A percentile compares a stretch with the other conserved stretches of the same genome.
phyloP scores from a whole-genome alignment of 2,797 vertebrate genomes.

The Brachyalestes nurse region DNA sequence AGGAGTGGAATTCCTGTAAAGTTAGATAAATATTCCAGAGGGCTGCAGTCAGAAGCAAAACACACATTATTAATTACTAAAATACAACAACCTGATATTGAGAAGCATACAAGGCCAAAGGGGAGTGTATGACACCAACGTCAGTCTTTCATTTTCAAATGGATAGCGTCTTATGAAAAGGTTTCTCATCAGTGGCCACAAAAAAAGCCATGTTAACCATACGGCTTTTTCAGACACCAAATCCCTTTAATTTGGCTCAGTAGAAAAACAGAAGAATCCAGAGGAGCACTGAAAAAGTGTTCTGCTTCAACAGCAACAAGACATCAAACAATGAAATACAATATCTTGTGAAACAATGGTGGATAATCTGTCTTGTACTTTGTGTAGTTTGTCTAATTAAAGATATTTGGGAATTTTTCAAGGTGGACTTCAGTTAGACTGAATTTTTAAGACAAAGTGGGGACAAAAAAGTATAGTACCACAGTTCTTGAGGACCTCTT shows the following conservation, averaged over 20 bases:
- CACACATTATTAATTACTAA: slow-evolving; percentile 29
- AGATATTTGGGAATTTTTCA: no score
- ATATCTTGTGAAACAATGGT: no score
- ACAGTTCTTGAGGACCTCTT: no score
- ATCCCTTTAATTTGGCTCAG: background rate
- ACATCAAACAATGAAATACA: no score
- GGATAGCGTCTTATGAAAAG: background rate
- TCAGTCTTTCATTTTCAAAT: background rate
- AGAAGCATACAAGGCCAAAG: background rate
- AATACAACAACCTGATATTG: slow-evolving; percentile 1
- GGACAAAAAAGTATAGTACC: no score
- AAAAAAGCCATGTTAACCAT: background rate
- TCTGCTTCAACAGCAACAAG: background rate
- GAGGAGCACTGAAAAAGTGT: background rate
- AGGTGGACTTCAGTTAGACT: no score
- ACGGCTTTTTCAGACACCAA: background rate
- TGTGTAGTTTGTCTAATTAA: no score
- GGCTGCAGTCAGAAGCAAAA: background rate
- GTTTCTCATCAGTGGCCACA: background rate
- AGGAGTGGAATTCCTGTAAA: slow-evolving; percentile 33
- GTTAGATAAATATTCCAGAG: slow-evolving; percentile 37
- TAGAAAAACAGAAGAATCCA: background rate
- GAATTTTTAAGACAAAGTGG: no score
- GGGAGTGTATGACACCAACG: slow-evolving; percentile 3
- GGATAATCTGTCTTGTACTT: no score